phyloP scores from a whole-genome alignment of 2,888 invertebrate genomes.

The Eilema depressum region DNA sequence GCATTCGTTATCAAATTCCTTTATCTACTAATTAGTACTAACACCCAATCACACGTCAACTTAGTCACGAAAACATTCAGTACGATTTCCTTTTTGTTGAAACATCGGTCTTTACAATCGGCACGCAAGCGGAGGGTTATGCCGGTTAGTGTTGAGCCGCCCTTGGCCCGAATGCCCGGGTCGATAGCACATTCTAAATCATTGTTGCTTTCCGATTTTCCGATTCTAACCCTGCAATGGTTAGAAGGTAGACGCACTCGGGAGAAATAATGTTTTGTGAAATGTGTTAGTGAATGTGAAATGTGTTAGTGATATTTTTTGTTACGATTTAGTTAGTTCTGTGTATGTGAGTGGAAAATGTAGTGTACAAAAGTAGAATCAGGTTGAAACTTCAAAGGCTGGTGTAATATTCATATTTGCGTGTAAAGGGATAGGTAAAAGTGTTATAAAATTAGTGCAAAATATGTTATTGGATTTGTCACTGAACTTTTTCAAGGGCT shows the following conservation, averaged over 20 bases:
- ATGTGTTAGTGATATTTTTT: neutral
- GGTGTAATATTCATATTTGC: neutral
- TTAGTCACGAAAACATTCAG: conserved; percentile 8
- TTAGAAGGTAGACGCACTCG: neutral
- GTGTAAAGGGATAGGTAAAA: neutral
- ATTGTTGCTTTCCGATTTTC: conserved; percentile 20
- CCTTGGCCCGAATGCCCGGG: conserved; percentile 56
- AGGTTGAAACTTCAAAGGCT: neutral
- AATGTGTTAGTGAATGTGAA: neutral
- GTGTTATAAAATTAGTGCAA: neutral
- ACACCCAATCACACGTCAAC: neutral
- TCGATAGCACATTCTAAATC: conserved; percentile 40
- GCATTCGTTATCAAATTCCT: neutral
- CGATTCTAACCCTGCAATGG: conserved; percentile 8
- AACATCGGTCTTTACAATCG: conserved; percentile 14
- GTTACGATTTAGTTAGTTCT: neutral
- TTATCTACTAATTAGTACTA: neutral
- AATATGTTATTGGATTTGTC: neutral
- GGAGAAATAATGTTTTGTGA: conserved; percentile 1
- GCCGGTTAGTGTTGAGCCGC: conserved; percentile 31
- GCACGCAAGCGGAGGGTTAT: conserved; percentile 30
- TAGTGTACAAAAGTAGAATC: neutral
- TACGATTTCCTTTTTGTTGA: conserved; percentile 8
- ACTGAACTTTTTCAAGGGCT: too few species aligned
- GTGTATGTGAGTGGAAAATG: neutral